phyloP scores from a whole-genome alignment of 2,888 invertebrate species.

The Mesochorus sp. region DNA sequence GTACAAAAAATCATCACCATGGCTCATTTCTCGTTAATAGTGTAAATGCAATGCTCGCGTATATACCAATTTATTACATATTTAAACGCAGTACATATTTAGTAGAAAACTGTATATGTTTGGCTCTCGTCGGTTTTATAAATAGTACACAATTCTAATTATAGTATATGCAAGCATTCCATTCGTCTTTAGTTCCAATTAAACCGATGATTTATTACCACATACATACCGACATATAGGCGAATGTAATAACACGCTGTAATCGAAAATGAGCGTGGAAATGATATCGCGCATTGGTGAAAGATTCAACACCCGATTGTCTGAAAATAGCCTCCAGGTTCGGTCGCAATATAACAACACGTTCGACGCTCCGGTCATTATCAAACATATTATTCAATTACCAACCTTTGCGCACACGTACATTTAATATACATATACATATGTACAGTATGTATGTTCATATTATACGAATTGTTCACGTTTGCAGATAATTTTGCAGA shows the following conservation, averaged over 20 bases:
- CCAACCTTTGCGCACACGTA: not conserved
- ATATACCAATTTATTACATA: too few species aligned
- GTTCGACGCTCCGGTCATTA: conserved; percentile 11
- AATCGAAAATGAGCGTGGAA: conserved; percentile 22
- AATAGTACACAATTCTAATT: not conserved
- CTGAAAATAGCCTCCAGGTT: conserved; percentile 7
- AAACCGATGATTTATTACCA: not conserved
- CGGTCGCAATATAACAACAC: not conserved
- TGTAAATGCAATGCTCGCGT: too few species aligned
- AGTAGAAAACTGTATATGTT: too few species aligned
- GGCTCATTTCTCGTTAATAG: too few species aligned
- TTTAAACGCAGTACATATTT: too few species aligned
- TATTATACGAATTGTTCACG: not conserved
- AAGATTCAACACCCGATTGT: conserved; percentile 2
- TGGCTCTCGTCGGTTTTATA: too few species aligned
- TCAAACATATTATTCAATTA: conserved; percentile 39
- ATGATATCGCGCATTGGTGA: not conserved
- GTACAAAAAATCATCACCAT: too few species aligned
- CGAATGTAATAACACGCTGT: not conserved
- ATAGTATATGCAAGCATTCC: not conserved
- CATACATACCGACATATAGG: not conserved
- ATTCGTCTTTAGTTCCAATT: not conserved
- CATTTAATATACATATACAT: not conserved
- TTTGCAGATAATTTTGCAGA: not conserved
- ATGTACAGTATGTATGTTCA: not conserved